A percentile compares a stretch with the other conserved stretches of the same genome.
phyloP scores from a whole-genome alignment of 2,888 invertebrate genomes.

The Andrena fulva region DNA sequence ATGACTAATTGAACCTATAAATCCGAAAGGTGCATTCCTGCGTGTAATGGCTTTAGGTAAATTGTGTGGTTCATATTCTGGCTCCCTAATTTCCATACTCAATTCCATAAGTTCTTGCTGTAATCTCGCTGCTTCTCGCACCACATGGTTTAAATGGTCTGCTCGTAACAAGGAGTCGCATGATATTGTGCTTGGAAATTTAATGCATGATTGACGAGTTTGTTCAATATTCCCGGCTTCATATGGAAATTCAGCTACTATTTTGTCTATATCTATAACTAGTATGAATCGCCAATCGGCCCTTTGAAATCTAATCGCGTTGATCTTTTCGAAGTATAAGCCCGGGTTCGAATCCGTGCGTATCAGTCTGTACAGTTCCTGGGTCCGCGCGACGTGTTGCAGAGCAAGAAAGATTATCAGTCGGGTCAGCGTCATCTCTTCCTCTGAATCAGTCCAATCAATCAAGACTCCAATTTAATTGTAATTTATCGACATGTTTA shows the following conservation, averaged over 20 bases:
- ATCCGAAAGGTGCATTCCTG: not conserved
- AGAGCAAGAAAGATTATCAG: not conserved
- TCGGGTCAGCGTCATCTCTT: not conserved
- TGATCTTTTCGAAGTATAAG: too few species aligned
- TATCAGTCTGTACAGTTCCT: not conserved
- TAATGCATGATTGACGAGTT: not conserved
- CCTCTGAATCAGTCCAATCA: not conserved
- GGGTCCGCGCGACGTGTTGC: not conserved
- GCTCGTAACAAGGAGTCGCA: not conserved
- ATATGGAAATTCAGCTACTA: not conserved
- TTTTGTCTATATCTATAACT: not conserved
- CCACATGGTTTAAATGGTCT: not conserved
- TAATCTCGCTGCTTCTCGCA: not conserved
- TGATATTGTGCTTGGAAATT: too few species aligned
- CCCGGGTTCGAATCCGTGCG: too few species aligned
- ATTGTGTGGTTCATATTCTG: not conserved
- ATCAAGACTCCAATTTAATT: too few species aligned
- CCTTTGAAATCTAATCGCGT: not conserved
- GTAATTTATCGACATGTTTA: constrained; percentile 10
- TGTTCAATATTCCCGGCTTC: not conserved
- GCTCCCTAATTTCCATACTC: not conserved
- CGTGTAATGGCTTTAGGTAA: not conserved
- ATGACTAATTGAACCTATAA: not conserved
- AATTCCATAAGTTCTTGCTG: not conserved
- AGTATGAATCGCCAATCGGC: not conserved